Conservation (phyloP, 2,888 invertebrate genomes). For the Coelinius sp. region DNA sequence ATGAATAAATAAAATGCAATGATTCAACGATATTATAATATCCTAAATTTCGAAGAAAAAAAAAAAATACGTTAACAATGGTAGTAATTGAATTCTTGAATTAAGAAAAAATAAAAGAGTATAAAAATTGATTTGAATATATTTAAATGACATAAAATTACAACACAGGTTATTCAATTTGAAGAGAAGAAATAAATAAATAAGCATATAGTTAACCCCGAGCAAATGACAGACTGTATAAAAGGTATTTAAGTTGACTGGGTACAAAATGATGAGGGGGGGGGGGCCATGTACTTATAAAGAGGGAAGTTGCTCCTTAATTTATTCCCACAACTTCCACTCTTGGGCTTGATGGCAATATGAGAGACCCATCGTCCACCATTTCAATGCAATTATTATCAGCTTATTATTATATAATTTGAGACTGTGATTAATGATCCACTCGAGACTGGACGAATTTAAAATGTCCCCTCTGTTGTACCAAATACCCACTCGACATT, state of each 20-base stretch:
- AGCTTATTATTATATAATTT: conserved; percentile 70
- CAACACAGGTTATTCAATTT: neutral
- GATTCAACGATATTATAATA: neutral
- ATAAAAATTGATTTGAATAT: conserved; percentile 9
- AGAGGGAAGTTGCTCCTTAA: conserved; percentile 61
- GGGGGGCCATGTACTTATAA: conserved; percentile 45
- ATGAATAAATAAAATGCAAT: neutral
- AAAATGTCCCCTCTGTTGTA: neutral
- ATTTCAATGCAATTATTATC: conserved; percentile 68
- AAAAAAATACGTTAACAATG: neutral
- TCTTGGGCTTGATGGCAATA: too few relatives aligned
- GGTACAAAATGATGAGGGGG: conserved; percentile 43
- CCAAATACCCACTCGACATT: conserved; percentile 29
- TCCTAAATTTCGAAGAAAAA: neutral
- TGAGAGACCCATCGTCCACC: conserved; percentile 56
- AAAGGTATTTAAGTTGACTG: neutral
- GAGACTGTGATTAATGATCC: conserved; percentile 63
- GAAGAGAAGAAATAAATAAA: neutral
- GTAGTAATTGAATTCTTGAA: conserved; percentile 16
- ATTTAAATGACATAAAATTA: conserved; percentile 20
- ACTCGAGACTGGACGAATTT: conserved; percentile 63
- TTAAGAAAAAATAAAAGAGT: neutral
- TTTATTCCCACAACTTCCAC: conserved; percentile 51
- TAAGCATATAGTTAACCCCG: conserved; percentile 20
- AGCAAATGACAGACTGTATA: conserved; percentile 8